These are phyloP conservation scores for Ceyx cyanopectus DNA, from an alignment of 2,113 vertebrate species.

Conservation along the genomic window DNA sequence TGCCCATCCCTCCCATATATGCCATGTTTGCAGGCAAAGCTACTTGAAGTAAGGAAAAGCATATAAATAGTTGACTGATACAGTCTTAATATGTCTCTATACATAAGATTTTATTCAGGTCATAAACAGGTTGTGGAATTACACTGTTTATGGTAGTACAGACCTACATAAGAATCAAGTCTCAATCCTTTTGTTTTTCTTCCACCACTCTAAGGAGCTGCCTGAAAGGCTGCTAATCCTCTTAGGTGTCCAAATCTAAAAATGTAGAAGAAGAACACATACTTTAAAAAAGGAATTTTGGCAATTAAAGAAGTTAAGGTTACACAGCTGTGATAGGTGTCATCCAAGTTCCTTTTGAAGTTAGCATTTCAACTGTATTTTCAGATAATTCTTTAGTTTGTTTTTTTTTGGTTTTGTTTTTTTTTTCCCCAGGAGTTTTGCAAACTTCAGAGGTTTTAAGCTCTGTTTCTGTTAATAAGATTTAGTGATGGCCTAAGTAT, in stretches of 20 bases:
- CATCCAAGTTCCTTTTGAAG: neutral
- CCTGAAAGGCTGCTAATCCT: neutral
- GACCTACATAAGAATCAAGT: neutral
- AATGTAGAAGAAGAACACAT: fast-evolving
- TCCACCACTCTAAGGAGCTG: neutral
- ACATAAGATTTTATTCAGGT: neutral
- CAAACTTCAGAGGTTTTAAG: neutral
- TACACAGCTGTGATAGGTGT: neutral
- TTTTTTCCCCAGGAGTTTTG: neutral
- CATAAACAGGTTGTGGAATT: neutral
- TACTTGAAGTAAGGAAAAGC: neutral
- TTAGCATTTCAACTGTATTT: neutral
- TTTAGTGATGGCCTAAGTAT: neutral
- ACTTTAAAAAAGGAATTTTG: neutral
- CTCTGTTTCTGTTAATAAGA: neutral
- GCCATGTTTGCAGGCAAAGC: neutral
- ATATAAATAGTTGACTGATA: neutral
- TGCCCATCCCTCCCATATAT: neutral
- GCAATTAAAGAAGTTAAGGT: neutral
- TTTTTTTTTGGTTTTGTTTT: no score
- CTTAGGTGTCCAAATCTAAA: neutral
- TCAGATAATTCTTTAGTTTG: neutral
- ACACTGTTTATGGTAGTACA: fast-evolving
- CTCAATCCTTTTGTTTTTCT: neutral
- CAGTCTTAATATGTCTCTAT: neutral